Conservation (phyloP, 2,888 invertebrate species). For the Agrilus cyanescens region DNA sequence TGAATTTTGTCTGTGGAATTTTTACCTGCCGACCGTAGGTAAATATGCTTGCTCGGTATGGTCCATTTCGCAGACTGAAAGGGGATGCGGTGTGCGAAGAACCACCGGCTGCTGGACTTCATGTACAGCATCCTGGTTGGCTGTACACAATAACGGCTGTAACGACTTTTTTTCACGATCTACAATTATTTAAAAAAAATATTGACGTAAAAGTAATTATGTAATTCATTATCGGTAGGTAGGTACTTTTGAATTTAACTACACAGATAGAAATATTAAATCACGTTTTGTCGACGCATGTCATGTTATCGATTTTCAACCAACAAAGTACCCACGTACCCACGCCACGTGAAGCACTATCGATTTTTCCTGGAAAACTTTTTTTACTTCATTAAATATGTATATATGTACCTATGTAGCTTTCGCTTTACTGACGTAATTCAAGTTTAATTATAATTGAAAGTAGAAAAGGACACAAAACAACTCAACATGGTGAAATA, state of each 20-base stretch:
- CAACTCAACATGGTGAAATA: too few relatives aligned
- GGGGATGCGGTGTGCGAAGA: constrained; percentile 41
- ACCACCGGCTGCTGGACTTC: constrained; percentile 13
- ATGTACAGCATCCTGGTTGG: constrained; percentile 31
- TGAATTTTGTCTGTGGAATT: too few relatives aligned
- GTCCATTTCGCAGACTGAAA: constrained; percentile 10
- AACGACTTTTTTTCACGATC: constrained; percentile 59
- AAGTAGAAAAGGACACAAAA: too few relatives aligned
- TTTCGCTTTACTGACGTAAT: background rate
- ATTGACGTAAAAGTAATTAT: background rate
- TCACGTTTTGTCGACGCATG: too few relatives aligned
- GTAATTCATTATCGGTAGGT: background rate
- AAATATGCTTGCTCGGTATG: constrained; percentile 45
- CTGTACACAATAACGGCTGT: constrained; percentile 29
- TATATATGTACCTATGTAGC: background rate
- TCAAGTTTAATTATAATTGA: too few relatives aligned
- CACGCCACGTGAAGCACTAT: background rate
- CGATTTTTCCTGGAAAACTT: too few relatives aligned
- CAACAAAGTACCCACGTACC: background rate
- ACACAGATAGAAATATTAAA: too few relatives aligned
- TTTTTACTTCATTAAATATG: background rate
- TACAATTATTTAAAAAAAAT: constrained; percentile 32
- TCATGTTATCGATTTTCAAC: background rate
- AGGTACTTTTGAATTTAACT: too few relatives aligned
- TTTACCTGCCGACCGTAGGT: constrained; percentile 61